phyloP scores from a whole-genome alignment of 1,140 invertebrate species.

The Ceratina calcarata region DNA sequence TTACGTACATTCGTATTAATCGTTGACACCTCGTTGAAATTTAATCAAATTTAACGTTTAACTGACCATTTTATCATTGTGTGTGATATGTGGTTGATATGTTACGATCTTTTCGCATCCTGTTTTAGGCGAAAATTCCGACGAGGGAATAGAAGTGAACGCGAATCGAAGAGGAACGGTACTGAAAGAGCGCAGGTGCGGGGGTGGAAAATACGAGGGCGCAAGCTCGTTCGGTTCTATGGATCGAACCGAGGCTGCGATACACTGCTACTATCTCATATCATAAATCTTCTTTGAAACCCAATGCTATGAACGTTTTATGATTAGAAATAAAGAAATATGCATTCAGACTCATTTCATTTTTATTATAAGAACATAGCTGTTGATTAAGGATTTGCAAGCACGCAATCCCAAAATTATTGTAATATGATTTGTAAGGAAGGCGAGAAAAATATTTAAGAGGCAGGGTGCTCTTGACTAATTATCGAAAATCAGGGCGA shows the following conservation, averaged over 20 bases:
- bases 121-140: not conserved
- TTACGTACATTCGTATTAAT: not conserved
- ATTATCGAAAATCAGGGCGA: no score
- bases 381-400: no score
- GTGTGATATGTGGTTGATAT: not conserved
- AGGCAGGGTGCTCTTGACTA: no score
- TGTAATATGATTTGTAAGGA: no score
- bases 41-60: not conserved
- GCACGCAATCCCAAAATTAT: no score
- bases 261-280: not conserved
- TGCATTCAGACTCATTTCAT: no score
- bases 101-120: not conserved
- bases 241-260: slow-evolving; percentile 23
- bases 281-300: no score
- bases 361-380: no score
- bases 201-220: not conserved
- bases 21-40: not conserved
- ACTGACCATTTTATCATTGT: not conserved
- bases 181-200: slow-evolving; percentile 4
- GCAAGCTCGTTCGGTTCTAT: slow-evolving; percentile 24
- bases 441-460: no score
- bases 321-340: no score
- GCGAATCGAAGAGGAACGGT: not conserved
- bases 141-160: not conserved
- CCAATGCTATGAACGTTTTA: no score